Base-by-base conservation (phyloP, 2,113 vertebrate genomes). In the Cololabis saira region DNA sequence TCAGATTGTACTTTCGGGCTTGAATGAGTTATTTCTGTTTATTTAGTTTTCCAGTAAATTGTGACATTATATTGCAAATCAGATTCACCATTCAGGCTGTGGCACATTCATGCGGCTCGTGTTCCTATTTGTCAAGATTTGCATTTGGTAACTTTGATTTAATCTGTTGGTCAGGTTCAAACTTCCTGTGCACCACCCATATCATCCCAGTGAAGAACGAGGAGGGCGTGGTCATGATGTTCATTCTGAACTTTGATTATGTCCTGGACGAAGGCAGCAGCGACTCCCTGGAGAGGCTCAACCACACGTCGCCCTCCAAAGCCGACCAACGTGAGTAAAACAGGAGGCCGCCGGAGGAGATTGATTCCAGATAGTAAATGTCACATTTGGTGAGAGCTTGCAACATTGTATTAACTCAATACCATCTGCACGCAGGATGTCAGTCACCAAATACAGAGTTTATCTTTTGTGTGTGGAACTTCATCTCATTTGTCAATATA, bases 131-230 rank as follows among this genome's bases (percentile, higher is more conserved):
- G 30, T 30, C 30, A 8, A 30, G 10, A 37, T 37, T 37, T 37
- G 33, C 33, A 37, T 37, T n/a, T 11, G 6, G 33, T 37, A 37
- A 37, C 33, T 37, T 7, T 1, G 16, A 17, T 67, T 67, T 55
- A 1, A 61, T 84, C 53, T 42, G 42, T 77, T 56, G 59, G 16
- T 40, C 66, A 99, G 98, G 96, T 49, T 97, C 97, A 5, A 94
- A 96, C 81, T 99, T 99, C 90, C 92, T 96, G 81, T 98, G 98
- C 84, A 95, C 93, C 76, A 99, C 97, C 75, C 97, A 98, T 74
- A 93, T 99, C 89, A 99, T 99, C 91, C 97, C 98, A 7, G 96
- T 99, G 88, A 99, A 99, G 93, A 99, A 98, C 67, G 95, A 99
- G 88, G 96, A 98, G 43, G 97, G 97, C 5, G 94, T 98, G 84